Percentiles rank a stretch among this genome's conserved stretches.
Conservation (phyloP, 2,888 invertebrate species). For the Trilocha varians region DNA sequence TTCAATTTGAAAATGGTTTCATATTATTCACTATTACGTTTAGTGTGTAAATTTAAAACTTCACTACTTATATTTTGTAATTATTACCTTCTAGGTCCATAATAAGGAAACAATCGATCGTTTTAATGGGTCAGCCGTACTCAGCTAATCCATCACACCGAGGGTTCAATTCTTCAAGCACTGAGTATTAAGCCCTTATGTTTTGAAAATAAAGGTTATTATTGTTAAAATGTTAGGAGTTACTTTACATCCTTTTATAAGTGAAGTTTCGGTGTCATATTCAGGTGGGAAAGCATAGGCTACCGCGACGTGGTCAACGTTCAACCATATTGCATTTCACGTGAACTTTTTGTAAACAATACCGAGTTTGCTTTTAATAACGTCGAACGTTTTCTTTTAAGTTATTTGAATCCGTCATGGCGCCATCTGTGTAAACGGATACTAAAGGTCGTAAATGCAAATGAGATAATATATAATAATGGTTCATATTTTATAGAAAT, state of each 20-base stretch:
- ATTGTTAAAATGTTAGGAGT: constrained; percentile 25
- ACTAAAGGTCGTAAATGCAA: constrained; percentile 15
- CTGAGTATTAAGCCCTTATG: constrained; percentile 49
- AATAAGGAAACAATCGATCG: constrained; percentile 73
- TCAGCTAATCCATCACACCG: constrained; percentile 60
- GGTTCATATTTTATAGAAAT: neutral
- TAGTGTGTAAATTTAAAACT: constrained; percentile 12
- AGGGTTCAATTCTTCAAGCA: constrained; percentile 35
- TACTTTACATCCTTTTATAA: constrained; percentile 41
- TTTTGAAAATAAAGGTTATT: constrained; percentile 30
- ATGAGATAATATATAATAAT: constrained; percentile 9
- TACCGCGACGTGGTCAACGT: constrained; percentile 66
- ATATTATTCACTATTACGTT: neutral
- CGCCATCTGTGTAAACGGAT: constrained; percentile 7
- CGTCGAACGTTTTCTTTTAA: constrained; percentile 24
- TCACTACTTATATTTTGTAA: constrained; percentile 40
- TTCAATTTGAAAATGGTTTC: constrained; percentile 12
- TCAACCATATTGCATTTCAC: constrained; percentile 63
- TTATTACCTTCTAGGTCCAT: constrained; percentile 47
- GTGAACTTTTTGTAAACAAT: constrained; percentile 56
- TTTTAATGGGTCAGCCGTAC: constrained; percentile 70
- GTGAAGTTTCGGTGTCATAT: constrained; percentile 54
- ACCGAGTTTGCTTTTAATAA: constrained; percentile 42
- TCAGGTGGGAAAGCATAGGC: constrained; percentile 71
- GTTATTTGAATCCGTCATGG: constrained; percentile 6